Evolutionary conservation across 2,797 vertebrate genomes (phyloP).

Genomic region (Manis javanica): DNA sequence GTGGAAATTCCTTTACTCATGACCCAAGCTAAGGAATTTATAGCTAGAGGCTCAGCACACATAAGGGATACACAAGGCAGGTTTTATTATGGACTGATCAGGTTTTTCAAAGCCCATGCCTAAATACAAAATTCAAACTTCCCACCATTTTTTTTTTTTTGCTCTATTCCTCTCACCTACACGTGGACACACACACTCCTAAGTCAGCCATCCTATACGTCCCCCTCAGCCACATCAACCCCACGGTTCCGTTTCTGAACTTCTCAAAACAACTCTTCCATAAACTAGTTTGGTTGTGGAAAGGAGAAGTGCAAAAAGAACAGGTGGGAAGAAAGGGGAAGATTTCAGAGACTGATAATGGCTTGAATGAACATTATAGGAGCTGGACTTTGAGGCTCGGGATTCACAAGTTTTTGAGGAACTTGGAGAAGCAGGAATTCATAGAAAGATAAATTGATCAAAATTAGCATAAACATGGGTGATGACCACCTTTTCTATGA

Average conservation of each 20-base stretch:
- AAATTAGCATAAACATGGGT: constrained; percentile 37
- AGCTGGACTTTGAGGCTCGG: not conserved
- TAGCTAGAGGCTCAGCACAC: not conserved
- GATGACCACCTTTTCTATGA: not conserved
- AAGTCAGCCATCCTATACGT: not conserved
- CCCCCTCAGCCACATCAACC: not conserved
- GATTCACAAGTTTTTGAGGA: not conserved
- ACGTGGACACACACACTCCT: not conserved
- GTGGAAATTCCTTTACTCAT: not conserved
- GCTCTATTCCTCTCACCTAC: not conserved
- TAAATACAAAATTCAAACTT: not conserved
- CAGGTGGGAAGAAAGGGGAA: not conserved
- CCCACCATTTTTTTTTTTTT: not conserved
- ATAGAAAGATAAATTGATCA: not conserved
- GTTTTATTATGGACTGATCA: not conserved
- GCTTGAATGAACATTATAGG: not conserved
- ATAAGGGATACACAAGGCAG: not conserved
- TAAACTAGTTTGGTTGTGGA: not conserved
- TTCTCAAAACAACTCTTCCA: not conserved
- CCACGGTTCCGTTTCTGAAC: not conserved
- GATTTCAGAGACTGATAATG: not conserved
- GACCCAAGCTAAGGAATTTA: not conserved
- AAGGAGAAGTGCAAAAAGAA: not conserved
- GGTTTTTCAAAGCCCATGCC: constrained; percentile 31
- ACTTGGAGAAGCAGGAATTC: not conserved